phyloP scores from a whole-genome alignment of 2,113 vertebrate genomes.

The Chinchilla lanigera region DNA sequence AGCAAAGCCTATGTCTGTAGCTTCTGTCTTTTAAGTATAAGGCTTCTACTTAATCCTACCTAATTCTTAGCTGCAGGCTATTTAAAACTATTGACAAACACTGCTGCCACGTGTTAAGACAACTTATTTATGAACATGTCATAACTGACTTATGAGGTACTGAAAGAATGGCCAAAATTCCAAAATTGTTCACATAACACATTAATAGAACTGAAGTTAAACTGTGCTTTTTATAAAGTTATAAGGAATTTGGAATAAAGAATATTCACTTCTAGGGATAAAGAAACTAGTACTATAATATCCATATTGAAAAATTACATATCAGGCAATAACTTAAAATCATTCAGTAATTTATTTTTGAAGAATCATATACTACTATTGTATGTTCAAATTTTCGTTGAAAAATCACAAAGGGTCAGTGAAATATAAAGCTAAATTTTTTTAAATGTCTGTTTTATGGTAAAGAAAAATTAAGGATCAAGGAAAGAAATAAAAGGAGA shows the following conservation, averaged over 20 bases:
- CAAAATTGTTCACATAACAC: constrained; percentile 17
- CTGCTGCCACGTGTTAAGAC: background rate
- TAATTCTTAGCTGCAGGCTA: constrained; percentile 26
- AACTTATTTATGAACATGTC: background rate
- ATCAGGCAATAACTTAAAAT: background rate
- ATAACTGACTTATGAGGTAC: background rate
- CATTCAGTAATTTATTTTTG: background rate
- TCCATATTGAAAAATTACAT: constrained; percentile 3
- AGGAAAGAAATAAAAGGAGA: constrained; percentile 37
- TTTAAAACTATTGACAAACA: constrained; percentile 32
- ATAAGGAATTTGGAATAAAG: constrained; percentile 36
- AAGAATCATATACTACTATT: background rate
- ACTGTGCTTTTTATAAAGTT: background rate
- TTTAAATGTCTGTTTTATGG: background rate
- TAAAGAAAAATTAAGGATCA: constrained; percentile 31
- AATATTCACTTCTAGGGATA: background rate
- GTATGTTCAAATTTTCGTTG: background rate
- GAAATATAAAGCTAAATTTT: constrained; percentile 34
- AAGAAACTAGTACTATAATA: background rate
- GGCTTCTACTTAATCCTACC: background rate
- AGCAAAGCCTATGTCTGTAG: background rate
- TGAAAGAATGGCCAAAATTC: constrained; percentile 18
- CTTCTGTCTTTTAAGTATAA: background rate
- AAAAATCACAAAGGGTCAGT: background rate
- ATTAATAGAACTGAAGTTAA: constrained; percentile 51